Evolutionary conservation across 2,797 vertebrate species (phyloP).

Genomic region (Pseudomugil gertrudae): DNA sequence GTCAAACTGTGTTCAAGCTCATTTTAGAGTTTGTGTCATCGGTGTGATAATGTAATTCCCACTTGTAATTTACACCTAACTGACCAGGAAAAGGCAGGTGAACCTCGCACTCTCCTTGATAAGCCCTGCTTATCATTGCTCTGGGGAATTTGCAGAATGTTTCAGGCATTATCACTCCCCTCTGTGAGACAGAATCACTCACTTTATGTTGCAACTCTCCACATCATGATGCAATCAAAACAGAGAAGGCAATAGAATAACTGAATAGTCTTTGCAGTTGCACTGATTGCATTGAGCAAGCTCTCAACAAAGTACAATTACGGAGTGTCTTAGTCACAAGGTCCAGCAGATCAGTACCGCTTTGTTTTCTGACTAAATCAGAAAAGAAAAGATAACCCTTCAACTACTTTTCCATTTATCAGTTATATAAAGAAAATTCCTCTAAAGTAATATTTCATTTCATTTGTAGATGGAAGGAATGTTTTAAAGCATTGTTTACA

Average conservation of each 20-base stretch:
- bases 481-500: background rate
- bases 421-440: background rate
- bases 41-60: slow-evolving; percentile 2
- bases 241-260: background rate
- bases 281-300: background rate
- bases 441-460: no score
- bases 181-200: slow-evolving; percentile 14
- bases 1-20: background rate
- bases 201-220: slow-evolving; percentile 35
- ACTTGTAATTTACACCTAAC: slow-evolving; percentile 1
- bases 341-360: slow-evolving; percentile 1
- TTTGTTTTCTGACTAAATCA: slow-evolving; percentile 36
- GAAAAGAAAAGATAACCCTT: slow-evolving; percentile 1
- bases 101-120: slow-evolving; percentile 42
- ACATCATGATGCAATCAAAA: background rate
- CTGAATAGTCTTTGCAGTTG: background rate
- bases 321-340: slow-evolving; percentile 45
- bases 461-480: background rate
- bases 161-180: slow-evolving; percentile 41
- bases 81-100: slow-evolving; percentile 19
- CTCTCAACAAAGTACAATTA: background rate
- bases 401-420: slow-evolving; percentile 4
- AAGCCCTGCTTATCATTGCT: slow-evolving; percentile 49
- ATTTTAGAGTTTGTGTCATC: slow-evolving; percentile 7
- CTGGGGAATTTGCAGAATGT: slow-evolving; percentile 69